Percentiles rank a stretch among this genome's conserved stretches.
Conservation (phyloP, 2,888 invertebrate species). For the Molorchus minor region DNA sequence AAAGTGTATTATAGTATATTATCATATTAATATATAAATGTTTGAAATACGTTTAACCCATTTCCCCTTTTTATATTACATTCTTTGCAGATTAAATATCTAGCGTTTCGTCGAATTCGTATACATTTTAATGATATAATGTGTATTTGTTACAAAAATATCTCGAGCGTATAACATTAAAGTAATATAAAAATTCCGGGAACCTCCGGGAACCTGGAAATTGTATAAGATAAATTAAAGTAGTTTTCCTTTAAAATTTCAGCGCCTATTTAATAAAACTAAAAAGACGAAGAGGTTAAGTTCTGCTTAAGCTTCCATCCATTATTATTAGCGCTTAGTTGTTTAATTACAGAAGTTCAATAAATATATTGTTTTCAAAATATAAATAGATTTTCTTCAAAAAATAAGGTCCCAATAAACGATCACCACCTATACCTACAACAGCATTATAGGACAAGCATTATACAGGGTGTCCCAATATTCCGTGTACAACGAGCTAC, state of each 20-base stretch:
- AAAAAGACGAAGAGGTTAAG: too few relatives aligned
- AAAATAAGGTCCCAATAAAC: too few relatives aligned
- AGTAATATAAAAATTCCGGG: conserved; percentile 31
- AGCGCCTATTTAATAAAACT: conserved; percentile 13
- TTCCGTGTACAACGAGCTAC: too few relatives aligned
- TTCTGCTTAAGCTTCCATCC: too few relatives aligned
- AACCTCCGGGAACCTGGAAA: conserved; percentile 17
- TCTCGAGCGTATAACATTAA: conserved; percentile 28
- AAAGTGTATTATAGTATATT: not conserved
- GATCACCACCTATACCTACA: too few relatives aligned
- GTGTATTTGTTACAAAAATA: conserved; percentile 21
- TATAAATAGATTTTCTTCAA: too few relatives aligned
- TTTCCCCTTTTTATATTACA: conserved; percentile 25
- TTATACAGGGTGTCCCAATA: too few relatives aligned
- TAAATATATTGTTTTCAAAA: too few relatives aligned
- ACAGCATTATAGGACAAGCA: too few relatives aligned
- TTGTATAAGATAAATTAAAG: conserved; percentile 28
- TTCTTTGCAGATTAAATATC: conserved; percentile 21
- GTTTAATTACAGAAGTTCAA: too few relatives aligned
- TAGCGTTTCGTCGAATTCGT: conserved; percentile 9
- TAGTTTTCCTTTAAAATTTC: conserved; percentile 20
- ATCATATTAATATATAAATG: conserved; percentile 13
- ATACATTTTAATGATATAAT: conserved; percentile 16
- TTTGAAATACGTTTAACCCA: conserved; percentile 12
- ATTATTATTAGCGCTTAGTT: too few relatives aligned